Conservation (phyloP, 2,888 invertebrate genomes). For the Aporophyla lueneburgensis region DNA sequence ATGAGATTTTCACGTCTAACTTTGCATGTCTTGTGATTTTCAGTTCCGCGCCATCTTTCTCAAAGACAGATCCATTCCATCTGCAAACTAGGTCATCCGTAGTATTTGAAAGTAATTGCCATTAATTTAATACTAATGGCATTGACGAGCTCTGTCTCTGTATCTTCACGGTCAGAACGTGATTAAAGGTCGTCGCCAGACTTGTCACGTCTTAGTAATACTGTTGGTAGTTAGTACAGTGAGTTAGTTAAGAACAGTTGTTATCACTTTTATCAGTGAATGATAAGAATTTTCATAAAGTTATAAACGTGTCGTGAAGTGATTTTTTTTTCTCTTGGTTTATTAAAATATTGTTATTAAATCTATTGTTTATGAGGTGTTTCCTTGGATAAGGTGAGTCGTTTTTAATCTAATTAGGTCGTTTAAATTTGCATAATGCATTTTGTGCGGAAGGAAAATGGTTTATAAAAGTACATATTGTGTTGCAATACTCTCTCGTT, state of each 20-base stretch:
- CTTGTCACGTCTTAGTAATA: slow-evolving; percentile 27
- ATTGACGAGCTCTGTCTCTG: slow-evolving; percentile 49
- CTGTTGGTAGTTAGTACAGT: slow-evolving; percentile 18
- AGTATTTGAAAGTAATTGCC: slow-evolving; percentile 41
- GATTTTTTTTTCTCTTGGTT: background rate
- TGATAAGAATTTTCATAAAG: slow-evolving; percentile 4
- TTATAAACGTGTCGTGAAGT: background rate
- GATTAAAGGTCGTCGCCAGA: slow-evolving; percentile 27
- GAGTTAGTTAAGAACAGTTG: slow-evolving; percentile 31
- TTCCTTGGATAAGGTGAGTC: slow-evolving; percentile 25
- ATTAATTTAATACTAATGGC: slow-evolving; percentile 40
- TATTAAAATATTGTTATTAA: background rate
- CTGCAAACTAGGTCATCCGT: slow-evolving; percentile 28
- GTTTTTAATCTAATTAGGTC: background rate
- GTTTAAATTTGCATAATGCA: background rate
- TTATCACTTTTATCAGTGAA: slow-evolving; percentile 39
- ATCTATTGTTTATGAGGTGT: background rate
- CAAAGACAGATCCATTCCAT: background rate
- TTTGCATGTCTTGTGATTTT: background rate
- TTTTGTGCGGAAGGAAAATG: slow-evolving; percentile 29
- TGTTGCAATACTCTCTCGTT: background rate
- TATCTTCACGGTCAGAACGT: slow-evolving; percentile 55
- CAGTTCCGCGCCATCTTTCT: slow-evolving; percentile 7
- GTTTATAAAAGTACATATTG: slow-evolving; percentile 1
- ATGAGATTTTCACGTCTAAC: background rate